Base-by-base conservation (phyloP, 2,113 vertebrate genomes). In the Centrocercus urophasianus region DNA sequence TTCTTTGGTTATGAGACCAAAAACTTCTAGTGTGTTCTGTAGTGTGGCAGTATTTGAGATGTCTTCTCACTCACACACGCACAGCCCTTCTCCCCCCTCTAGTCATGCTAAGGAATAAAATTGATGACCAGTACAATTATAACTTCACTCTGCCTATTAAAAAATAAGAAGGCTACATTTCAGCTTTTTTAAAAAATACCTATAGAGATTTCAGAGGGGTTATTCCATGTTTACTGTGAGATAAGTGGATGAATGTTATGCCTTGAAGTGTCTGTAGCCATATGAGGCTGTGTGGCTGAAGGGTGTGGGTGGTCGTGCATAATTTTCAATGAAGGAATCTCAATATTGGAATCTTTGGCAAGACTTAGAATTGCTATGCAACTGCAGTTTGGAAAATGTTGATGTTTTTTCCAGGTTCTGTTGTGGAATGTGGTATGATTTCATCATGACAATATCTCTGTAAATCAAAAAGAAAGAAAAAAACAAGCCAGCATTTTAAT, bases 221-320 rank as follows among this genome's bases (percentile, higher is more conserved):
- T 90, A 38, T 42, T 90, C 0, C 2, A 74, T 32, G 15, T 91
- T 83, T 89, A 57, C 50, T 78, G 64, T 0, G 2, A 80, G 50
- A 28, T 40, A 91, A 77, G 28, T 52, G 61, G 28, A 83, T 85
- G 79, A 92, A 73, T 72, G 85, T 94, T 75, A 61, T 66, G 60
- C 20, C 22, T 50, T 25, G 27, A 69, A 50, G 10, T 66, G 66
- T 38, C 75, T 94, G 30, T 73, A 86, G 74, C 50, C 48, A 66
- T 66, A 69, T 6, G 30, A 92, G 52, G 80, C 73, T 72, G 56
- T 19, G 64, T 94, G 69, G 40, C 63, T 92, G 64, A 59, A 96
- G 69, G 64, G 32, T 72, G 91, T 97, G 97, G 91, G 96, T 97
- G 96, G 97, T 94, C 97, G 92, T 93, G 70, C 54, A 45, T 96